Evolutionary conservation across 2,797 vertebrate genomes (phyloP).

Genomic region (Coccyzus lansbergi): DNA sequence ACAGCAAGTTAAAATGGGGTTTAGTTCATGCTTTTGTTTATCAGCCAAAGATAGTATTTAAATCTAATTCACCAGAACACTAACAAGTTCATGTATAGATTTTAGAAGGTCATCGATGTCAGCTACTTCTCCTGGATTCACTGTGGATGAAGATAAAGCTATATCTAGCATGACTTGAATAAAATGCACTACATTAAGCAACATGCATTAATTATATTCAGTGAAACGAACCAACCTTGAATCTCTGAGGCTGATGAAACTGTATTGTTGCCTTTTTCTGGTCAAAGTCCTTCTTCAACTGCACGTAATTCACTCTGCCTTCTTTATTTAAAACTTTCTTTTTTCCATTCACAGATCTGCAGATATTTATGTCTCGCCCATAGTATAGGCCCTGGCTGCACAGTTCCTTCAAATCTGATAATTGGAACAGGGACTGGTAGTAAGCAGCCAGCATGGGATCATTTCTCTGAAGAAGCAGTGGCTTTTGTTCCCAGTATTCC

Average conservation of each 20-base stretch:
- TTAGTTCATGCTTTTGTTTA: too few species aligned
- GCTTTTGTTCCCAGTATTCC: conserved; percentile 91
- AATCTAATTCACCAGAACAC: too few species aligned
- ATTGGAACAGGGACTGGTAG: conserved; percentile 85
- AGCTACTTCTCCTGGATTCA: not conserved
- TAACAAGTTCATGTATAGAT: not conserved
- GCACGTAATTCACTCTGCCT: conserved; percentile 81
- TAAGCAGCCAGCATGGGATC: conserved; percentile 75
- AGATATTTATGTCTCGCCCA: conserved; percentile 85
- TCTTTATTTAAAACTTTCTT: conserved; percentile 87
- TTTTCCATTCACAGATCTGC: conserved; percentile 83
- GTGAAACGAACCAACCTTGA: conserved; percentile 82
- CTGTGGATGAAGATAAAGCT: not conserved
- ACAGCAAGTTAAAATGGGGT: too few species aligned
- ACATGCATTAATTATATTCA: not conserved
- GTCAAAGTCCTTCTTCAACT: conserved; percentile 84
- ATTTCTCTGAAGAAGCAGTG: conserved; percentile 83
- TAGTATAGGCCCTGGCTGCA: conserved; percentile 81
- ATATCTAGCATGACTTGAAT: not conserved
- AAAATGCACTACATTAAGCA: not conserved
- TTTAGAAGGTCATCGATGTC: not conserved
- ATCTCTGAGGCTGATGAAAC: conserved; percentile 94
- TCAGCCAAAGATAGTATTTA: too few species aligned
- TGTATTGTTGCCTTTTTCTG: conserved; percentile 91
- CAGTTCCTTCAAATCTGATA: conserved; percentile 82